These are phyloP conservation scores for Drosophila fulvimacula DNA, from an alignment of 2,888 invertebrate genomes.

Conservation along the genomic window DNA sequence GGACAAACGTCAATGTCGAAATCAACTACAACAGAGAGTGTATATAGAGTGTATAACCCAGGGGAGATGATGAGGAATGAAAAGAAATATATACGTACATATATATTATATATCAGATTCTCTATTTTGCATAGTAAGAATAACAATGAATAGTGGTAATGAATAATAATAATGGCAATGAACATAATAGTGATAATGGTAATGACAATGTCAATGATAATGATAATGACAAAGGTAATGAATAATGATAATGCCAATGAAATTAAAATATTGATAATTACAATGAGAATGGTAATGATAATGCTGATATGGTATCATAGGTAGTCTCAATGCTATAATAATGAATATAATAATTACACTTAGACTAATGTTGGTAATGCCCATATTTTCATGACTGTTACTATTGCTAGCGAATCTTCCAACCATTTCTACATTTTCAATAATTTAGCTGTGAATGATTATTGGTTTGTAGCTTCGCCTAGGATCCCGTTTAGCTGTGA, in stretches of 20 bases:
- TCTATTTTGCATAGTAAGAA: neutral
- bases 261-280: neutral
- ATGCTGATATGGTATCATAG: no score
- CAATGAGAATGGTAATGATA: neutral
- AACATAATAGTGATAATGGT: neutral
- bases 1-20: conserved; percentile 20
- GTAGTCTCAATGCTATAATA: no score
- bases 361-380: neutral
- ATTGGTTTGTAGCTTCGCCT: conserved; percentile 7
- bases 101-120: neutral
- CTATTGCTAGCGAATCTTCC: neutral
- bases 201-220: neutral
- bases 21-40: conserved; percentile 41
- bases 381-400: neutral
- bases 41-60: no score
- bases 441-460: conserved; percentile 36
- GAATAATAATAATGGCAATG: neutral
- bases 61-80: neutral
- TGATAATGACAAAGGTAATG: neutral
- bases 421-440: neutral
- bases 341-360: neutral
- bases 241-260: neutral
- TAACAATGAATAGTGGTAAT: neutral
- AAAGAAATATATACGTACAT: neutral
- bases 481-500: conserved; percentile 40